These are phyloP conservation scores for Protaetia brevitarsis DNA, from an alignment of 1,140 invertebrate species.

Conservation along the genomic window DNA sequence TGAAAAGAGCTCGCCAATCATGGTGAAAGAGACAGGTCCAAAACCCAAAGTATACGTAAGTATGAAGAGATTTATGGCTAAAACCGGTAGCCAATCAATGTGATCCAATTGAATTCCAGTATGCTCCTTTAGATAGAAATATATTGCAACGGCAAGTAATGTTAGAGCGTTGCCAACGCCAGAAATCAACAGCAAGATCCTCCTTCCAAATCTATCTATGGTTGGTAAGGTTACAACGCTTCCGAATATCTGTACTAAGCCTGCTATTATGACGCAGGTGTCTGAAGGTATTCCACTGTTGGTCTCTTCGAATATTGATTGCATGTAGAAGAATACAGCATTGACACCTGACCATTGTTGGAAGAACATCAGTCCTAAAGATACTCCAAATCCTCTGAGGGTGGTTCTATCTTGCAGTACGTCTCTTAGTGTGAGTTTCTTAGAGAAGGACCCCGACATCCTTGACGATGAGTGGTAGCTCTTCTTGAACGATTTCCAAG, in stretches of 20 bases:
- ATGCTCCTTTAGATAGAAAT: constrained; percentile 27
- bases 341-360: constrained; percentile 80
- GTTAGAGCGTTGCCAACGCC: constrained; percentile 55
- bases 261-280: constrained; percentile 72
- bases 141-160: constrained; percentile 16
- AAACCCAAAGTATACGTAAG: constrained; percentile 52
- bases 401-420: constrained; percentile 51
- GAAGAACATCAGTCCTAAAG: constrained; percentile 66
- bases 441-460: constrained; percentile 46
- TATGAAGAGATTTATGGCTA: constrained; percentile 21
- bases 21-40: constrained; percentile 76
- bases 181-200: constrained; percentile 65
- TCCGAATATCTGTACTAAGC: constrained; percentile 63
- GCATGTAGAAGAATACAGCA: constrained; percentile 79
- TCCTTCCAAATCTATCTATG: constrained; percentile 69
- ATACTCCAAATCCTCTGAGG: constrained; percentile 57
- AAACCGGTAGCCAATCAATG: constrained; percentile 27
- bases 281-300: constrained; percentile 57
- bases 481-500: constrained; percentile 54
- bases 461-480: constrained; percentile 53
- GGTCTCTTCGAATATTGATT: constrained; percentile 65
- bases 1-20: constrained; percentile 78
- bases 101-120: background rate
- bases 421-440: constrained; percentile 54
- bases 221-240: constrained; percentile 64